Evolutionary conservation across 64 coral and sea anemone species (phyloP).

Genomic region (Montipora cactus): DNA sequence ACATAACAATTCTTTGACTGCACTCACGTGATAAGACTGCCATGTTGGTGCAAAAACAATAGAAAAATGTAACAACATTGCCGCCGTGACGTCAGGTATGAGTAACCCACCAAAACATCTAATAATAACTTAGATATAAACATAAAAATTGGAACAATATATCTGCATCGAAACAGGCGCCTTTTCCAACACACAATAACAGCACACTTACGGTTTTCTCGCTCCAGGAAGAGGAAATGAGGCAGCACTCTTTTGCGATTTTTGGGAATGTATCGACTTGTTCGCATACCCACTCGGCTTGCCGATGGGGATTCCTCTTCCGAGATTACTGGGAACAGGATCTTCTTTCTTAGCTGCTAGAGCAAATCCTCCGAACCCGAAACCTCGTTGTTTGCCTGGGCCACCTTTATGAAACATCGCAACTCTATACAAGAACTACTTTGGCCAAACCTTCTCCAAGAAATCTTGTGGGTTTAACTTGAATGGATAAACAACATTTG

Average conservation of each 20-base stretch:
- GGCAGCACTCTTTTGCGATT: background rate
- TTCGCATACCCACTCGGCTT: background rate
- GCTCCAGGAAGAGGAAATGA: constrained; percentile 31
- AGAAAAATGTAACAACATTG: no score
- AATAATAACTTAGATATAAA: no score
- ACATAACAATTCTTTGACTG: no score
- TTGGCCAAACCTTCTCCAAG: background rate
- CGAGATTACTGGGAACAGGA: constrained; percentile 8
- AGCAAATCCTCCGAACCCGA: constrained; percentile 83
- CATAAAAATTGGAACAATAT: no score
- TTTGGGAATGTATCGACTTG: background rate
- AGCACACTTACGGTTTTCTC: constrained; percentile 74
- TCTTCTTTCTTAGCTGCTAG: constrained; percentile 78
- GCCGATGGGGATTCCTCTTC: background rate
- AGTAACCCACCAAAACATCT: no score
- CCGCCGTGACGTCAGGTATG: no score
- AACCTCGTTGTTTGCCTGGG: constrained; percentile 67
- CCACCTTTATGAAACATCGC: constrained; percentile 77
- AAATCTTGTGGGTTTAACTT: background rate
- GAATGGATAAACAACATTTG: background rate
- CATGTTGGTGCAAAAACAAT: no score
- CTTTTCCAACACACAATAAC: background rate
- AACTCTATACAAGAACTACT: background rate
- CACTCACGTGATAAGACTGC: no score
- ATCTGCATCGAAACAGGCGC: no score